Base-by-base conservation (phyloP, 2,113 vertebrate species). In the Hyperoodon ampullatus region DNA sequence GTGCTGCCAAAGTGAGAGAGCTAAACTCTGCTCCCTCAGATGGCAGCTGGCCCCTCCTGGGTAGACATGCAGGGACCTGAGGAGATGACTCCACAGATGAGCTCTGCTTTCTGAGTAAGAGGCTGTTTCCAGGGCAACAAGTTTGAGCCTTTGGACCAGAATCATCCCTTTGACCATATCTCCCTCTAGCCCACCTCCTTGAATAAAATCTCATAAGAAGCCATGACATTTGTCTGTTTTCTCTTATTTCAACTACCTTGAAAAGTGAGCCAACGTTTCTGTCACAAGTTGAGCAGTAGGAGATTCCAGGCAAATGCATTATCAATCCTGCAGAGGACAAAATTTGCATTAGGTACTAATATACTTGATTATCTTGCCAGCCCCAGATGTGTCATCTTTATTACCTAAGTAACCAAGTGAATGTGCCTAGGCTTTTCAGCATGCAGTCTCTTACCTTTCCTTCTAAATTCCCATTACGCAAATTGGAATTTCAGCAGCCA, bases 401-500 rank as follows among this genome's bases (percentile, higher is more conserved):
- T 81, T 74, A 70, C 30, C 47, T 90, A 92, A 70, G 68, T 66
- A 78, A 58, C 58, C n/a, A 75, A 74, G 30, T 12, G 72, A 83
- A 35, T 26, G 55, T 71, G 14, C 42, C 13, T 44, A 81, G 28
- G 16, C 33, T 93, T 61, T 71, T 83, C 50, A 71, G 35, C 47
- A 71, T 74, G 18, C 42, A 3, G 0, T 71, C 90, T 75, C 96
- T 88, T 86, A 15, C 50, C 55, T 96, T 81, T 47, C 93, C 92
- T 96, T 92, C 66, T 96, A 97, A 97, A 89, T 97, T 72, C 39
- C 93, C 89, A 74, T 94, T 92, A 93, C 21, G 61, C 74, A 89
- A 16, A 83, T 97, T 94, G 83, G 95, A 98, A 96, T 96, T 94
- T 93, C 92, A 97, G 87, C 75, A 97, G 35, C 24, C 55, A 42